These are phyloP conservation scores for Nipponacmea schrenckii DNA, from an alignment of 2,888 invertebrate species.

Conservation along the genomic window DNA sequence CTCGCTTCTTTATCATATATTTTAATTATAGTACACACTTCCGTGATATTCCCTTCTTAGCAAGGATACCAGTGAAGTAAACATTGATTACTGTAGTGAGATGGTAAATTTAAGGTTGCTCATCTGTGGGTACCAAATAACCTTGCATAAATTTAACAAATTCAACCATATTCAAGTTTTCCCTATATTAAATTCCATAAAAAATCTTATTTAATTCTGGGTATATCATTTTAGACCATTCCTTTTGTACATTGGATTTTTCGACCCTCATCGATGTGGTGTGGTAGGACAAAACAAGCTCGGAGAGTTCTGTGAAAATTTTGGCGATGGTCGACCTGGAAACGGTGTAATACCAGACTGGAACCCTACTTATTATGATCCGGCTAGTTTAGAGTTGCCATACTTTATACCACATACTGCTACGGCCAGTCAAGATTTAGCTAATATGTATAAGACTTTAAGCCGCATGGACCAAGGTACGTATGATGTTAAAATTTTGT, in stretches of 20 bases:
- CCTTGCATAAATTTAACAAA: no score
- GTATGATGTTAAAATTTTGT: background rate
- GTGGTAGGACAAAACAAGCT: constrained; percentile 68
- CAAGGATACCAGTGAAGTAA: no score
- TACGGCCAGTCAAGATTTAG: constrained; percentile 82
- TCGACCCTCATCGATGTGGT: constrained; percentile 92
- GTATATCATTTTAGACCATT: constrained; percentile 72
- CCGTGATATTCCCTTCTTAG: no score
- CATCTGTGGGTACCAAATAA: no score
- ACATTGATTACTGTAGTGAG: no score
- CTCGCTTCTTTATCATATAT: no score
- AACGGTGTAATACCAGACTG: constrained; percentile 89
- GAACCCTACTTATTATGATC: constrained; percentile 86
- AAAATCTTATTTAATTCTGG: no score
- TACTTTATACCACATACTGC: constrained; percentile 83
- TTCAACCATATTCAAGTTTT: no score
- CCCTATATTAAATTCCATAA: no score
- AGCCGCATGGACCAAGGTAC: constrained; percentile 88
- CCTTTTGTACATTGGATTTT: constrained; percentile 86
- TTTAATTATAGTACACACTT: no score
- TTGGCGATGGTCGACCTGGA: constrained; percentile 84
- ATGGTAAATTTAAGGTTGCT: no score
- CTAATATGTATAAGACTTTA: constrained; percentile 90
- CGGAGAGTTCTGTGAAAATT: constrained; percentile 89
- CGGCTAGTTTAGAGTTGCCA: constrained; percentile 83